Conservation (phyloP, 2,113 vertebrate genomes). For the Plestiodon gilberti region DNA sequence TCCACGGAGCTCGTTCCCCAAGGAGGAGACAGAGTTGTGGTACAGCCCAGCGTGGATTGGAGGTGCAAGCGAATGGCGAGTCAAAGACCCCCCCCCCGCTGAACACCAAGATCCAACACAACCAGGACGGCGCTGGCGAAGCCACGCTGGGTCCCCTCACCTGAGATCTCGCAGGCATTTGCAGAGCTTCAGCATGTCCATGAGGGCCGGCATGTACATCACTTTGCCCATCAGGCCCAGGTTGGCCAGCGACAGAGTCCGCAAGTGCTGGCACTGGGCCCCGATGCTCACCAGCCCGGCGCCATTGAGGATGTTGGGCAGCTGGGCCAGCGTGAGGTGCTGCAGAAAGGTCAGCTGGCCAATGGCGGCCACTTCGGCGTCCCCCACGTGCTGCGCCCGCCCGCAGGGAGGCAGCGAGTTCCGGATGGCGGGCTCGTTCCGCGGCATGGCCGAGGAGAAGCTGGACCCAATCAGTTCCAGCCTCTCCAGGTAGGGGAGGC, state of each 20-base stretch:
- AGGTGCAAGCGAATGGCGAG: neutral
- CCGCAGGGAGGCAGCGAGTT: constrained; percentile 89
- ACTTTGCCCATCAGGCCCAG: constrained; percentile 90
- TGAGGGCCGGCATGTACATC: constrained; percentile 86
- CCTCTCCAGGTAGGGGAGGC: constrained; percentile 81
- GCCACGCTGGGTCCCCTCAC: constrained; percentile 74
- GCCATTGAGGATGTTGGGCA: constrained; percentile 90
- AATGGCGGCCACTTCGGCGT: constrained; percentile 87
- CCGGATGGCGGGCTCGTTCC: constrained; percentile 90
- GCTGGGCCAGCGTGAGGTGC: constrained; percentile 90
- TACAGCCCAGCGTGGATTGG: neutral
- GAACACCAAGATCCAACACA: neutral
- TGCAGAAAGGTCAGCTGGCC: constrained; percentile 81
- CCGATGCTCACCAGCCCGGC: constrained; percentile 86
- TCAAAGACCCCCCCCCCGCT: neutral
- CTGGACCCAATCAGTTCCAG: constrained; percentile 92
- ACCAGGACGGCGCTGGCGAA: neutral
- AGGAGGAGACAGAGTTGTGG: neutral
- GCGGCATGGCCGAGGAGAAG: constrained; percentile 91
- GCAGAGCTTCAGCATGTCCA: constrained; percentile 89
- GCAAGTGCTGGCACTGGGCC: constrained; percentile 86
- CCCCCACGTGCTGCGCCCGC: constrained; percentile 85
- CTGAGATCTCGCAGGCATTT: constrained; percentile 90
- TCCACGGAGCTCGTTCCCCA: no score
- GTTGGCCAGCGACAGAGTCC: constrained; percentile 90